phyloP scores from a whole-genome alignment of 2,888 invertebrate genomes.

The Notodonta ziczac region DNA sequence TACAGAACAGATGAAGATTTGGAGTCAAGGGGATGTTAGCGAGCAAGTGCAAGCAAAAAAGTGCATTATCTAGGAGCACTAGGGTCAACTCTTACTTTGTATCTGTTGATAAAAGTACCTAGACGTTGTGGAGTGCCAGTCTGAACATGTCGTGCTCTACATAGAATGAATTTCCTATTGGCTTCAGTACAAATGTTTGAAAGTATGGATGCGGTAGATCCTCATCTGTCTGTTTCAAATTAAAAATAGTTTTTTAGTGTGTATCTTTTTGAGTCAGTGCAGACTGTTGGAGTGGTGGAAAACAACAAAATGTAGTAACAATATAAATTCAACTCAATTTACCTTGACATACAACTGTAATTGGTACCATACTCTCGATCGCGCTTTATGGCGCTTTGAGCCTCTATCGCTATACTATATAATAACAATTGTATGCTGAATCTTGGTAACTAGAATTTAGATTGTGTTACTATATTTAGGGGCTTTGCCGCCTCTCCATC shows the following conservation, averaged over 20 bases:
- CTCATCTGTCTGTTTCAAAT: slow-evolving; percentile 93
- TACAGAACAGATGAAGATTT: not conserved
- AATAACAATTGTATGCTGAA: too few relatives aligned
- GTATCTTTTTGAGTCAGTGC: too few relatives aligned
- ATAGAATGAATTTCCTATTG: slow-evolving; percentile 94
- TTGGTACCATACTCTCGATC: too few relatives aligned
- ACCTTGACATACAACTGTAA: too few relatives aligned
- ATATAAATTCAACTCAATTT: too few relatives aligned
- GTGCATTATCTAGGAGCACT: slow-evolving; percentile 41
- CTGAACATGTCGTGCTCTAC: slow-evolving; percentile 98
- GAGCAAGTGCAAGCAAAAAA: slow-evolving; percentile 24
- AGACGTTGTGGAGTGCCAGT: slow-evolving; percentile 93
- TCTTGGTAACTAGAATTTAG: too few relatives aligned
- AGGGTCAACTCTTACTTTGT: slow-evolving; percentile 57
- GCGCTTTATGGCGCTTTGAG: too few relatives aligned
- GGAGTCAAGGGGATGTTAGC: slow-evolving; percentile 4
- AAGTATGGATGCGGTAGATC: slow-evolving; percentile 97
- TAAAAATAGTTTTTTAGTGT: not conserved
- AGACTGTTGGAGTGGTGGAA: too few relatives aligned
- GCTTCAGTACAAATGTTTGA: slow-evolving; percentile 97
- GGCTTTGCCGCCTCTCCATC: not conserved
- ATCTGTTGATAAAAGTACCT: slow-evolving; percentile 46
- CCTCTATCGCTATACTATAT: too few relatives aligned
- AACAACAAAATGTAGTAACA: too few relatives aligned
- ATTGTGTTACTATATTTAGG: too few relatives aligned